Conservation (phyloP, 2,113 vertebrate genomes). For the Peucedramus taeniatus region DNA sequence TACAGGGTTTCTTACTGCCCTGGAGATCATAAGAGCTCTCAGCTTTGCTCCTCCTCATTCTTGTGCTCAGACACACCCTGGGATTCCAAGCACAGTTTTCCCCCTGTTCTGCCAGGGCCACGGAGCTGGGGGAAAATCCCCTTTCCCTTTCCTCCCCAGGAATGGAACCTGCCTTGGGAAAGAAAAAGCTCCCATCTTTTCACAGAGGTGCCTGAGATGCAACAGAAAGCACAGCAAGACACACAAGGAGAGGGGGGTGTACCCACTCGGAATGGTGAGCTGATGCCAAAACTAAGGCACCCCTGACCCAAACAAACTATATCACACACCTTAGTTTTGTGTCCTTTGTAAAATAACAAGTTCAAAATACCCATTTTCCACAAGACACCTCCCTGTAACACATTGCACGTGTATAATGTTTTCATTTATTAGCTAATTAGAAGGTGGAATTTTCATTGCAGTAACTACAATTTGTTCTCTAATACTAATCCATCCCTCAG, state of each 20-base stretch:
- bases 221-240: background rate
- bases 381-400: background rate
- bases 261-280: accelerated
- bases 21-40: background rate
- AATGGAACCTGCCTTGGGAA: background rate
- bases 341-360: background rate
- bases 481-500: background rate
- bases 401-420: accelerated
- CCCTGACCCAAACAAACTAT: background rate
- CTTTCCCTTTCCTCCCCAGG: background rate
- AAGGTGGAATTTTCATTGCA: background rate
- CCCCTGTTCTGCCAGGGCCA: background rate
- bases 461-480: background rate
- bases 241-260: background rate
- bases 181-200: background rate
- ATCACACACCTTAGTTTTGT: background rate
- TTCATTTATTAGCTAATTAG: background rate
- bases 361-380: background rate
- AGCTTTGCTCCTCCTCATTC: background rate
- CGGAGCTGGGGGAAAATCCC: accelerated
- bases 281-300: background rate
- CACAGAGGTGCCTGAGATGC: accelerated
- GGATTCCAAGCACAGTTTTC: background rate
- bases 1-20: too few species aligned
- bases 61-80: background rate